phyloP scores from a whole-genome alignment of 2,888 invertebrate species.

The Palloptera scutellata region DNA sequence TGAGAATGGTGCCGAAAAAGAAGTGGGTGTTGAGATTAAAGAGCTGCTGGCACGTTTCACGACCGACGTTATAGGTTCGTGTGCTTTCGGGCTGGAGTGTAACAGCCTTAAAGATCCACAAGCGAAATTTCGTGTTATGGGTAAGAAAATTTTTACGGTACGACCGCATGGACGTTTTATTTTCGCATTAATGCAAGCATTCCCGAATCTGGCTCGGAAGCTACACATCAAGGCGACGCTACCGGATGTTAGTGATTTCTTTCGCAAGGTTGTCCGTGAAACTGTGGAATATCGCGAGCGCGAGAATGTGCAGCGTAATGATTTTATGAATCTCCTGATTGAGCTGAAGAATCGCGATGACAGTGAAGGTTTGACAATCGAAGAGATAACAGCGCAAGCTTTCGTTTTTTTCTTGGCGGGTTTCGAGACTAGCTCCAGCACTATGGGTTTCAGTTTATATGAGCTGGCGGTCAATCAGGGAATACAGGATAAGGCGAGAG shows the following conservation, averaged over 20 bases:
- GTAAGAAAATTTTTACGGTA: conserved; percentile 45
- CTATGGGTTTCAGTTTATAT: conserved; percentile 63
- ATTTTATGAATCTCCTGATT: conserved; percentile 67
- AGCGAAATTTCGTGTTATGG: conserved; percentile 58
- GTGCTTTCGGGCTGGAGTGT: conserved; percentile 65
- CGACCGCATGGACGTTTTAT: conserved; percentile 44
- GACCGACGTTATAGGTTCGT: conserved; percentile 66
- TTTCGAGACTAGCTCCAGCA: conserved; percentile 67
- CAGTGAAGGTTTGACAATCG: conserved; percentile 57
- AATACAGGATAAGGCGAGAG: conserved; percentile 47
- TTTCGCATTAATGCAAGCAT: conserved; percentile 45
- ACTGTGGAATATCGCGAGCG: conserved; percentile 61
- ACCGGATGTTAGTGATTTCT: conserved; percentile 52
- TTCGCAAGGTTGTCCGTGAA: conserved; percentile 56
- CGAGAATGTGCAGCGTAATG: conserved; percentile 60
- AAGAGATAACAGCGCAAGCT: conserved; percentile 67
- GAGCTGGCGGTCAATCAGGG: conserved; percentile 52
- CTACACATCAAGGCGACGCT: conserved; percentile 45
- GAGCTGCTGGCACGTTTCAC: conserved; percentile 65
- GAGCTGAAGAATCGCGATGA: conserved; percentile 57
- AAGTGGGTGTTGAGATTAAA: conserved; percentile 58
- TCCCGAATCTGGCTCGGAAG: conserved; percentile 43
- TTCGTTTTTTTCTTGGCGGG: conserved; percentile 68
- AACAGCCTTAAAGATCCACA: conserved; percentile 63
- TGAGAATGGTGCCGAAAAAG: too few species aligned